Base-by-base conservation (phyloP, 2,113 vertebrate species). In the Puntigrus tetrazona region DNA sequence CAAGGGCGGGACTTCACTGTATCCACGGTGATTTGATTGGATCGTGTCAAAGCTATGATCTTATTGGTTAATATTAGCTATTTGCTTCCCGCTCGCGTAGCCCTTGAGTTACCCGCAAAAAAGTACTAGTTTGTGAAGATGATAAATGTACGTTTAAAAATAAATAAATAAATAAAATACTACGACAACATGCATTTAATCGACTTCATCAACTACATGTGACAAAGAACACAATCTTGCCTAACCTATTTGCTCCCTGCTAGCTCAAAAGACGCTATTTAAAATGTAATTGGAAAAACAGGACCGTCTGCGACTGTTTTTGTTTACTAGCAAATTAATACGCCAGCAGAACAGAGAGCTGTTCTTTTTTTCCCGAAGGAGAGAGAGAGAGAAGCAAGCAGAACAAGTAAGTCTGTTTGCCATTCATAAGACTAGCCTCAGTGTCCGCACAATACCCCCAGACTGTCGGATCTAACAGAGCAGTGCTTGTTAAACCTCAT, bases 401-500 rank as follows among this genome's bases (percentile, higher is more conserved):
- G 16, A 52, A 52, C 43, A 78, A 47, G 80, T 38, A 52, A 82
- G 63, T 50, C 25, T 79, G 25, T 67, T 65, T 67, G 38, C 2
- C 16, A 80, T 67, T 77, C 47, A 38, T 3, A 52, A 52, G 16
- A 77, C 29, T 20, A n/a, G n/a, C n/a, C n/a, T 31, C 25, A 16
- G 45, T 75, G 73, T 77, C 7, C 57, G 31, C 31, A 80, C 78
- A 80, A 67, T 65, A 25, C 25, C 59, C 25, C 38, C 6, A 45
- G 70, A 69, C 47, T 82, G 63, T 70, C 45, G 1, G 7, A 34
- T 22, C 45, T 52, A 34, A 50, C 65, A 70, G 43, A 34, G 27
- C 80, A 55, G 65, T 81, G 63, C 4, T 82, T 82, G 80, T 82
- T 82, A 82, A 52, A 82, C 65, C 65, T 82, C 47, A 82, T 82